Evolutionary conservation across 2,113 vertebrate genomes (phyloP).

Genomic region (Heterotis niloticus): DNA sequence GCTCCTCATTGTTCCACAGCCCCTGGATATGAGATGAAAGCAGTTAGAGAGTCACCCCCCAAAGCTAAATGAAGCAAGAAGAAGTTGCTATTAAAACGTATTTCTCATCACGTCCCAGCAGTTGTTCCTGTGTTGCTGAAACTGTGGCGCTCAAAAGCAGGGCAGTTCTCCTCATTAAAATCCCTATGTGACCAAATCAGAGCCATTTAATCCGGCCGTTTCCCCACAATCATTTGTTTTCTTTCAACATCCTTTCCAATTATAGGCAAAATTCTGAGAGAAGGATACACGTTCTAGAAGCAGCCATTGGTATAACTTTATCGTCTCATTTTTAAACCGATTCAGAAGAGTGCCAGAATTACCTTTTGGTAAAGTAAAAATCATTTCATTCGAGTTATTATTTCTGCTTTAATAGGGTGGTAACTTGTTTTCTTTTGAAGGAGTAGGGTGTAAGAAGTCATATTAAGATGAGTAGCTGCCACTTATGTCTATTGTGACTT

Average conservation of each 20-base stretch:
- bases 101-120: constrained; percentile 2
- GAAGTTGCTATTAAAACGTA: background rate
- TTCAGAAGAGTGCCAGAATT: background rate
- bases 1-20: background rate
- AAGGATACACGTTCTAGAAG: no score
- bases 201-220: background rate
- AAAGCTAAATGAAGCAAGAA: background rate
- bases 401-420: background rate
- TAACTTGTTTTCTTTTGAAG: background rate
- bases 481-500: no score
- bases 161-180: background rate
- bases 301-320: background rate
- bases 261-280: background rate
- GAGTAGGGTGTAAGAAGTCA: background rate
- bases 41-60: background rate
- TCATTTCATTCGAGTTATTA: background rate
- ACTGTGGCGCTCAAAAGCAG: background rate
- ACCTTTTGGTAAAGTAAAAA: background rate
- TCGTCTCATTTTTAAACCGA: background rate
- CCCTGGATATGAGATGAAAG: background rate
- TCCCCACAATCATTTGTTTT: background rate
- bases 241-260: background rate
- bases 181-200: background rate
- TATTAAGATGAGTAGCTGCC: no score
- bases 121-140: background rate